phyloP scores from a whole-genome alignment of 2,888 invertebrate species.

The Zootermopsis nevadensis region DNA sequence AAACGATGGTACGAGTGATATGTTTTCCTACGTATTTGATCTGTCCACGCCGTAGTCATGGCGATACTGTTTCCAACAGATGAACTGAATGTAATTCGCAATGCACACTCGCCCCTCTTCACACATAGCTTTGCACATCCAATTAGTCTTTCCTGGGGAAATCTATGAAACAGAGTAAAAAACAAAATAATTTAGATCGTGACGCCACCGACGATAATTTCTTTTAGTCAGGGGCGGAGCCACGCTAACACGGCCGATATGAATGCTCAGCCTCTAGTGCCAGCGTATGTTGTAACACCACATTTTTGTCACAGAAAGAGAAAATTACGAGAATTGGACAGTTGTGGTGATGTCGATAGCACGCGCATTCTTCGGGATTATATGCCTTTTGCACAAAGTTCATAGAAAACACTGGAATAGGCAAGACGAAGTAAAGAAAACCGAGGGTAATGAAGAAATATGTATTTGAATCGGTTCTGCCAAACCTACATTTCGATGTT shows the following conservation, averaged over 20 bases:
- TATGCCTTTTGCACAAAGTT: too few relatives aligned
- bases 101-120: background rate
- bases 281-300: background rate
- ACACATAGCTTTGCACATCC: conserved; percentile 25
- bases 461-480: too few relatives aligned
- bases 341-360: background rate
- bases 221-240: too few relatives aligned
- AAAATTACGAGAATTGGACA: background rate
- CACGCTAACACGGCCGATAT: too few relatives aligned
- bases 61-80: conserved; percentile 26
- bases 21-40: conserved; percentile 35
- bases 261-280: too few relatives aligned
- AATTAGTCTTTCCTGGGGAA: conserved; percentile 33
- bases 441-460: too few relatives aligned
- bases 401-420: too few relatives aligned
- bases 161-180: background rate
- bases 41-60: conserved; percentile 14
- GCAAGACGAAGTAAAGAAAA: too few relatives aligned
- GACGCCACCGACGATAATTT: conserved; percentile 5
- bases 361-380: too few relatives aligned
- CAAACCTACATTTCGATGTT: too few relatives aligned
- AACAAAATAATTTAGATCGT: conserved; percentile 37
- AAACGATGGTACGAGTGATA: conserved; percentile 24
- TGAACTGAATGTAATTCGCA: conserved; percentile 25
- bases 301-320: too few relatives aligned